These are phyloP conservation scores for Loris lydekkerianus DNA, from an alignment of 2,797 vertebrate species.

Conservation along the genomic window DNA sequence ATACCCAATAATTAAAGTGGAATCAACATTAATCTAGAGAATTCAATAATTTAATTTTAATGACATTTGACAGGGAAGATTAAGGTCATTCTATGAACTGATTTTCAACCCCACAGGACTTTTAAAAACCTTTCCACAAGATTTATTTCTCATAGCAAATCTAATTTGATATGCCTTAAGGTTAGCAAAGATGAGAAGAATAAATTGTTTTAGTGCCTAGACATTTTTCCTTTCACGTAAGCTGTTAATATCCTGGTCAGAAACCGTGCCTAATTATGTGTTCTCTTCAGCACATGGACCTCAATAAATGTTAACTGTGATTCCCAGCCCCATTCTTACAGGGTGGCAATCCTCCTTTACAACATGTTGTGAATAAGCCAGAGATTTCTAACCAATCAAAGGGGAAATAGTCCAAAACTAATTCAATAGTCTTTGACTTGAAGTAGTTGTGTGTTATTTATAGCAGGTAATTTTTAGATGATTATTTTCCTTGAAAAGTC, in stretches of 20 bases:
- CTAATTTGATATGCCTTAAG: constrained; percentile 39
- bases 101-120: neutral
- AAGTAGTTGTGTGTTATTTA: neutral
- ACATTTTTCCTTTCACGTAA: neutral
- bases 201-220: constrained; percentile 49
- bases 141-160: neutral
- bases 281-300: neutral
- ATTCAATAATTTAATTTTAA: constrained; percentile 37
- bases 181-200: constrained; percentile 28
- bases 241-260: constrained; percentile 39
- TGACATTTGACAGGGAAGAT: neutral
- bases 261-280: neutral
- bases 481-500: constrained; percentile 36
- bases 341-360: neutral
- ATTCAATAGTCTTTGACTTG: neutral
- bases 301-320: neutral
- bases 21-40: constrained; percentile 46
- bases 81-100: constrained; percentile 1
- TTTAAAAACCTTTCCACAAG: constrained; percentile 2
- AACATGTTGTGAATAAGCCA: neutral
- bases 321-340: neutral
- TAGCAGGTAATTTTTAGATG: constrained; percentile 8
- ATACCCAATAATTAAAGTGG: neutral
- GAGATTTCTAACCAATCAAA: neutral
- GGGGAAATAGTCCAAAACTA: neutral